phyloP scores from a whole-genome alignment of 2,797 vertebrate species.

The Fistularia commersonii region DNA sequence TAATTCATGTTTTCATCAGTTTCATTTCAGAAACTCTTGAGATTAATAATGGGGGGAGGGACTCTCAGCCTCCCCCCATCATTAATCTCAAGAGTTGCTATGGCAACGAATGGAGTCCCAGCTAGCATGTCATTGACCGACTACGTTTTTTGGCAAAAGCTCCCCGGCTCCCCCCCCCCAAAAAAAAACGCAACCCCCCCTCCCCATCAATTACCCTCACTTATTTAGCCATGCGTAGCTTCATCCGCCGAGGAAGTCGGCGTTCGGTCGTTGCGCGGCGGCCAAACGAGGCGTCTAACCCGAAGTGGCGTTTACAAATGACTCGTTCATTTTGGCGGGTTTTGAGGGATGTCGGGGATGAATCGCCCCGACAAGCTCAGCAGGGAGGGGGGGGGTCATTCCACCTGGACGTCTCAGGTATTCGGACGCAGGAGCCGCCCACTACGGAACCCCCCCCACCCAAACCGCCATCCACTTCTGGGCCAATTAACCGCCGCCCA shows the following conservation, averaged over 20 bases:
- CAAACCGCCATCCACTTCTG: conserved; percentile 52
- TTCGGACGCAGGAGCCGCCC: conserved; percentile 40
- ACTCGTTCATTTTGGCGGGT: conserved; percentile 98
- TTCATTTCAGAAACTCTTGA: too few species aligned
- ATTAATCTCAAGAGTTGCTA: conserved; percentile 79
- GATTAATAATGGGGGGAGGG: too few species aligned
- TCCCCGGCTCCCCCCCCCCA: too few species aligned
- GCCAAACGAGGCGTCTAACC: conserved; percentile 99
- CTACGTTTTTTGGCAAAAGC: too few species aligned
- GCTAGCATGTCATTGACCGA: conserved; percentile 93
- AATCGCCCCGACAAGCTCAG: conserved; percentile 96
- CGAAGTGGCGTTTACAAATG: conserved; percentile 99
- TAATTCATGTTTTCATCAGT: too few species aligned
- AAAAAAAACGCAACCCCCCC: too few species aligned
- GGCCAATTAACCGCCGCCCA: conserved; percentile 55
- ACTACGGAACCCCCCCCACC: conserved; percentile 50
- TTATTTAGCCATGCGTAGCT: conserved; percentile 98
- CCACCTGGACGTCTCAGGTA: conserved; percentile 48
- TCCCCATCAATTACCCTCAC: conserved; percentile 94
- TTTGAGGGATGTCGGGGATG: conserved; percentile 97
- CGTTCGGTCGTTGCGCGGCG: conserved; percentile 87
- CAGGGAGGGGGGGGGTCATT: conserved; percentile 53
- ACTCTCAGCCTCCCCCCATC: too few species aligned
- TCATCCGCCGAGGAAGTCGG: conserved; percentile 95
- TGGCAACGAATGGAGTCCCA: conserved; percentile 84